A percentile compares a stretch with the other conserved stretches of the same genome.
Evolutionary conservation across 2,113 vertebrate genomes (phyloP).

Genomic region (Argyrosomus japonicus): DNA sequence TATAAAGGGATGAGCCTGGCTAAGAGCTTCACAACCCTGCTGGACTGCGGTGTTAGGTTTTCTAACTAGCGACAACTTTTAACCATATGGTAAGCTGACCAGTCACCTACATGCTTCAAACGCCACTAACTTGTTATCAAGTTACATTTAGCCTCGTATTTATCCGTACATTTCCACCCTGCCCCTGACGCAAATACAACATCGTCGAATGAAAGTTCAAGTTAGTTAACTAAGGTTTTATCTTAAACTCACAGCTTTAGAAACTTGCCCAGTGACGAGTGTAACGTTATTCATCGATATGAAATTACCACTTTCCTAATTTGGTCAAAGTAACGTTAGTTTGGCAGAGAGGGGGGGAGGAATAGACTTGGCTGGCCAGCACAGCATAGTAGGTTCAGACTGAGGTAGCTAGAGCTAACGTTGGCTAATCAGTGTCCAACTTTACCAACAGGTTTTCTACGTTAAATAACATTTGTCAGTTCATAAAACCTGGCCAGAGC

Average conservation of each 20-base stretch:
- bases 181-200: background rate
- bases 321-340: conserved; percentile 42
- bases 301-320: conserved; percentile 31
- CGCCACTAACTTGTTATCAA: conserved; percentile 26
- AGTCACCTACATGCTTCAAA: conserved; percentile 17
- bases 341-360: conserved; percentile 6
- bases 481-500: conserved; percentile 16
- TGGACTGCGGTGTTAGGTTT: conserved; percentile 24
- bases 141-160: conserved; percentile 17
- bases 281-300: background rate
- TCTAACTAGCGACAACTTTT: conserved; percentile 4
- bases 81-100: conserved; percentile 50
- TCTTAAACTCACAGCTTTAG: background rate
- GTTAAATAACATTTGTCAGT: conserved; percentile 62
- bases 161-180: background rate
- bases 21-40: background rate
- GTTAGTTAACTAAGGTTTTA: background rate
- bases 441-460: conserved; percentile 48
- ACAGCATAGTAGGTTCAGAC: conserved; percentile 24
- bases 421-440: conserved; percentile 42
- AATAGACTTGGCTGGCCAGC: conserved; percentile 38
- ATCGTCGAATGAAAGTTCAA: background rate
- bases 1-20: background rate
- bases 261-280: too few species aligned
- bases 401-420: conserved; percentile 55